phyloP scores from a whole-genome alignment of 2,888 invertebrate genomes.

The Halictus ligatus region DNA sequence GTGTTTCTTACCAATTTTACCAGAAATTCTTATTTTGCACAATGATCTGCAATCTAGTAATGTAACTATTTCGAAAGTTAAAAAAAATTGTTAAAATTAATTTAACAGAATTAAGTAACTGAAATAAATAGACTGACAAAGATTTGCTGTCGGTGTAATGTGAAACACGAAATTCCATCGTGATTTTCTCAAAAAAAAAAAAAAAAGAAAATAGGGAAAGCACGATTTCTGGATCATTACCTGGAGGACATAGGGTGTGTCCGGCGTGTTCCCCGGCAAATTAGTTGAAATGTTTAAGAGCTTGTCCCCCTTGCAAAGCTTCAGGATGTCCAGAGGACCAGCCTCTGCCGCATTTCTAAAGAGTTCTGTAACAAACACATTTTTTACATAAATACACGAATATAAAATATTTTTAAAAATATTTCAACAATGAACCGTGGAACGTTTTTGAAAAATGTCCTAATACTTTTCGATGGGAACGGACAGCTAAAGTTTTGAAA shows the following conservation, averaged over 20 bases:
- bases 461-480: not conserved
- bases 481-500: not conserved
- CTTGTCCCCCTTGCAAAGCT: conserved; percentile 87
- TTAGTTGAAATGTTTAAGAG: conserved; percentile 87
- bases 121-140: not conserved
- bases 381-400: not conserved
- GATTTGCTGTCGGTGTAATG: no score
- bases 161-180: not conserved
- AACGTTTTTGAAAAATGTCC: not conserved
- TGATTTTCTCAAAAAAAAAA: not conserved
- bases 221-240: conserved; percentile 73
- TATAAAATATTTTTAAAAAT: no score
- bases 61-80: not conserved
- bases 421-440: not conserved
- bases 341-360: conserved; percentile 89
- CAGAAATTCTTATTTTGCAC: no score
- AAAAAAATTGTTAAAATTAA: not conserved
- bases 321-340: conserved; percentile 88
- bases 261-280: conserved; percentile 86
- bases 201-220: not conserved
- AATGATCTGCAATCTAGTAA: no score
- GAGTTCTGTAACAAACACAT: conserved; percentile 85
- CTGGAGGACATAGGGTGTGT: conserved; percentile 86
- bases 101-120: not conserved
- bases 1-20: no score